Evolutionary conservation across 2,888 invertebrate species (phyloP).

Genomic region (Polymixis flavicincta): DNA sequence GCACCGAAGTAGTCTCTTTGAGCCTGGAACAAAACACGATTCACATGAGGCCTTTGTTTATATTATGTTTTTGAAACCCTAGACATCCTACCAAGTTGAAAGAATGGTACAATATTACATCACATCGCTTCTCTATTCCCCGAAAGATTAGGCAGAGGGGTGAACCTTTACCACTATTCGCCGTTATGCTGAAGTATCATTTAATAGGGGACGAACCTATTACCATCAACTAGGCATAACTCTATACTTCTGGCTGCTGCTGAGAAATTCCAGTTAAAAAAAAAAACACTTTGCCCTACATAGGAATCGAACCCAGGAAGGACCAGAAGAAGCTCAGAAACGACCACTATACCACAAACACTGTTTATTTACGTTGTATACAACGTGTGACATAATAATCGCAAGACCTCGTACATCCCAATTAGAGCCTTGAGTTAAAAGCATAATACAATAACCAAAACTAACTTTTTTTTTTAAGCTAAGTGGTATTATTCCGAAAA

Average conservation of each 20-base stretch:
- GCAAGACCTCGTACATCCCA: too few relatives aligned
- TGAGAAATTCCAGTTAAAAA: not conserved
- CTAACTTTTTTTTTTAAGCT: too few relatives aligned
- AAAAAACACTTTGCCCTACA: not conserved
- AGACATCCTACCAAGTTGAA: not conserved
- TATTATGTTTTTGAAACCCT: not conserved
- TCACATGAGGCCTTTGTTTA: not conserved
- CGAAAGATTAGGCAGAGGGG: too few relatives aligned
- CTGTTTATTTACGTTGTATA: not conserved
- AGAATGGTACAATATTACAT: not conserved
- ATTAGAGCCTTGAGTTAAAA: too few relatives aligned
- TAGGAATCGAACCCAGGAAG: not conserved
- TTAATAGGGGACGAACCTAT: not conserved
- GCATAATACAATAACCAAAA: too few relatives aligned
- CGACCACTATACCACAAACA: not conserved
- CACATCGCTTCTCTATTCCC: not conserved
- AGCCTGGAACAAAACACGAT: conserved; percentile 90
- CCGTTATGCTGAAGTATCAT: not conserved
- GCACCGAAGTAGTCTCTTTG: conserved; percentile 99
- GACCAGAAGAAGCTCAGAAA: not conserved
- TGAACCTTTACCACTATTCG: not conserved
- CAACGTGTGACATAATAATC: too few relatives aligned
- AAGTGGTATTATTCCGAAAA: too few relatives aligned
- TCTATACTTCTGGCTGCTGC: not conserved
- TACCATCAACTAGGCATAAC: not conserved